These are phyloP conservation scores for Drosophila pandora DNA, from an alignment of 1,140 invertebrate species.

Conservation along the genomic window DNA sequence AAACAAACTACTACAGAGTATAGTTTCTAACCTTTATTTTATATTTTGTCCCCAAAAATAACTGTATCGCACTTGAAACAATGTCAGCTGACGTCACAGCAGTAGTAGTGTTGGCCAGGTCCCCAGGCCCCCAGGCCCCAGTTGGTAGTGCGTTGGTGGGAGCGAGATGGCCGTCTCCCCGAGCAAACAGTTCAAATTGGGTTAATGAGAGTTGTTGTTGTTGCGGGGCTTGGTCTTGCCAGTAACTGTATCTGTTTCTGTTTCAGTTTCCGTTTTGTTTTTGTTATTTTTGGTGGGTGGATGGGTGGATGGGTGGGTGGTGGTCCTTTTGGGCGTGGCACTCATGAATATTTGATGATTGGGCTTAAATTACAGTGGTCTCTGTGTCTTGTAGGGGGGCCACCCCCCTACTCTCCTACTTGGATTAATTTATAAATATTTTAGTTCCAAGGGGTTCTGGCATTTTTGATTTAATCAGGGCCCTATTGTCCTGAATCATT, in stretches of 20 bases:
- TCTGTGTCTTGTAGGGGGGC: background rate
- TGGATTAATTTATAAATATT: slow-evolving; percentile 2
- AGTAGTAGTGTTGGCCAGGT: slow-evolving; percentile 13
- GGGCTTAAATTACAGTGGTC: slow-evolving; percentile 42
- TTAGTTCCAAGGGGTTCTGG: background rate
- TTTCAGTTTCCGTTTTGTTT: background rate
- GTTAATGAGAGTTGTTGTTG: slow-evolving; percentile 57
- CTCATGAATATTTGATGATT: slow-evolving; percentile 30
- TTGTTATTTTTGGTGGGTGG: background rate
- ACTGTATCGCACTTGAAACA: slow-evolving; percentile 3
- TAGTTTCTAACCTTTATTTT: background rate
- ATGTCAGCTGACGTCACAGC: slow-evolving; percentile 11
- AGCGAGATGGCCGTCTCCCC: slow-evolving; percentile 2
- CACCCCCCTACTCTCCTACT: background rate
- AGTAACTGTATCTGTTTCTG: slow-evolving; percentile 5
- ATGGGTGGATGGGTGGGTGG: background rate
- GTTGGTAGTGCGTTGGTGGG: slow-evolving; percentile 17
- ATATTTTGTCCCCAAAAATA: background rate
- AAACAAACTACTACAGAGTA: too few relatives aligned
- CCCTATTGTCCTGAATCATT: background rate
- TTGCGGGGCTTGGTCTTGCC: slow-evolving; percentile 19
- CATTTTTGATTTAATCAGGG: slow-evolving; percentile 3
- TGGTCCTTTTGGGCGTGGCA: slow-evolving; percentile 22
- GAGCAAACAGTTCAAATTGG: slow-evolving; percentile 55
- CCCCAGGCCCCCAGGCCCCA: background rate